A percentile compares a stretch with the other conserved stretches of the same genome.
These are phyloP conservation scores for Poecilia latipinna DNA, from an alignment of 2,113 vertebrate species.

Conservation along the genomic window DNA sequence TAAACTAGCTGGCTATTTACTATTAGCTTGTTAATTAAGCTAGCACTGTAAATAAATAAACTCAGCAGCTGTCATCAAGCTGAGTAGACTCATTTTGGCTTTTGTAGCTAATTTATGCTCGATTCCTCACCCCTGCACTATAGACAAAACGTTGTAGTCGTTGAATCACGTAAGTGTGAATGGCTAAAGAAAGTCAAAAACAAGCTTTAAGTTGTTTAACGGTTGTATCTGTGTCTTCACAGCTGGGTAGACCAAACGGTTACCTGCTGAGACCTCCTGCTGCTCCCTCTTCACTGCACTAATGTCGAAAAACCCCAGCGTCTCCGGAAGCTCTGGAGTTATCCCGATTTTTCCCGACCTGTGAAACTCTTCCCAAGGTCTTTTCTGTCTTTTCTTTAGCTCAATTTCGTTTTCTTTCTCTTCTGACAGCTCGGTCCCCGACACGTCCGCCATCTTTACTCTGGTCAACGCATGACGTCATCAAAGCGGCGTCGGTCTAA, in stretches of 20 bases:
- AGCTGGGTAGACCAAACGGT: not conserved
- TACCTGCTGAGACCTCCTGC: constrained; percentile 77
- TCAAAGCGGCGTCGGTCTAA: not conserved
- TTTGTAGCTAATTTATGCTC: not conserved
- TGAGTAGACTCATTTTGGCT: not conserved
- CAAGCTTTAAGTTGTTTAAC: not conserved
- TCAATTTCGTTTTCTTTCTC: constrained; percentile 70
- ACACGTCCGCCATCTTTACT: constrained; percentile 81
- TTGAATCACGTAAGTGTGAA: no score
- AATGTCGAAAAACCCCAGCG: constrained; percentile 79
- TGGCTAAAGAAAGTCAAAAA: no score
- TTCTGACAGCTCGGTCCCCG: constrained; percentile 67
- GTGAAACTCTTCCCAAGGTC: constrained; percentile 44
- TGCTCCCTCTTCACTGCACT: constrained; percentile 63
- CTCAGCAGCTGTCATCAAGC: not conserved
- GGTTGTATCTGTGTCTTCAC: constrained; percentile 6
- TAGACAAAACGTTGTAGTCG: fast-evolving
- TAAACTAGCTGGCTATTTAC: not conserved
- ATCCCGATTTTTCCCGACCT: constrained; percentile 46
- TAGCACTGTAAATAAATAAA: constrained; percentile 7
- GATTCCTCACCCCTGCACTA: fast-evolving
- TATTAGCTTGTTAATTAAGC: not conserved
- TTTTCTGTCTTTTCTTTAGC: constrained; percentile 47
- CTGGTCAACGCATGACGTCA: constrained; percentile 45
- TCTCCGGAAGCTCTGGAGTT: constrained; percentile 69